Conservation (phyloP, 2,888 invertebrate species). For the Tromatobia lineatoria region DNA sequence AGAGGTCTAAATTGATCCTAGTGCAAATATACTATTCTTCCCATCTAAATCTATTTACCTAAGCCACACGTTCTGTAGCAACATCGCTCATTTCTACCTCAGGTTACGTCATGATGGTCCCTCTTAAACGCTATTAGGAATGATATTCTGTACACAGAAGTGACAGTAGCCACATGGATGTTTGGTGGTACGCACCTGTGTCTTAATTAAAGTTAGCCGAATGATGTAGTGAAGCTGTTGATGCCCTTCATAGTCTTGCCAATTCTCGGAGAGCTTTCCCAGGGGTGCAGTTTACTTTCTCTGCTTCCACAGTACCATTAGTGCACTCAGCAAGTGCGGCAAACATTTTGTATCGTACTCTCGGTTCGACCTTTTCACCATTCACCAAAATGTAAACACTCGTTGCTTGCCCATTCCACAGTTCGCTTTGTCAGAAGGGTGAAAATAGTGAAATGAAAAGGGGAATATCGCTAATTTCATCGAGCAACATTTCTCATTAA, state of each 20-base stretch:
- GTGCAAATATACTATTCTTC: too few species aligned
- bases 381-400: constrained; percentile 29
- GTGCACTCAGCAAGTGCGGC: constrained; percentile 15
- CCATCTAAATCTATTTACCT: too few species aligned
- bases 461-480: constrained; percentile 33
- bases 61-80: too few species aligned
- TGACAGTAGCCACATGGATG: not conserved
- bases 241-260: constrained; percentile 70
- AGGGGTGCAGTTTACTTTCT: constrained; percentile 79
- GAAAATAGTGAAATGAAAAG: constrained; percentile 40
- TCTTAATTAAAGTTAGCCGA: constrained; percentile 83
- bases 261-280: constrained; percentile 71
- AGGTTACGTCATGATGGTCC: not conserved
- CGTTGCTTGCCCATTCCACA: not conserved
- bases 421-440: constrained; percentile 36
- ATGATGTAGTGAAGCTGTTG: constrained; percentile 71
- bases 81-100: not conserved
- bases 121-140: constrained; percentile 41
- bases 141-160: constrained; percentile 14
- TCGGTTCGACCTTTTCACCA: constrained; percentile 25
- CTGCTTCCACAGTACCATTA: not conserved
- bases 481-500: constrained; percentile 16
- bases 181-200: constrained; percentile 69
- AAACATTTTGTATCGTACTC: constrained; percentile 11
- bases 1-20: too few species aligned